Percentiles rank a stretch among this genome's conserved stretches.
These are phyloP conservation scores for Cryptoblepharus egeriae DNA, from an alignment of 2,797 vertebrate genomes.

Conservation along the genomic window DNA sequence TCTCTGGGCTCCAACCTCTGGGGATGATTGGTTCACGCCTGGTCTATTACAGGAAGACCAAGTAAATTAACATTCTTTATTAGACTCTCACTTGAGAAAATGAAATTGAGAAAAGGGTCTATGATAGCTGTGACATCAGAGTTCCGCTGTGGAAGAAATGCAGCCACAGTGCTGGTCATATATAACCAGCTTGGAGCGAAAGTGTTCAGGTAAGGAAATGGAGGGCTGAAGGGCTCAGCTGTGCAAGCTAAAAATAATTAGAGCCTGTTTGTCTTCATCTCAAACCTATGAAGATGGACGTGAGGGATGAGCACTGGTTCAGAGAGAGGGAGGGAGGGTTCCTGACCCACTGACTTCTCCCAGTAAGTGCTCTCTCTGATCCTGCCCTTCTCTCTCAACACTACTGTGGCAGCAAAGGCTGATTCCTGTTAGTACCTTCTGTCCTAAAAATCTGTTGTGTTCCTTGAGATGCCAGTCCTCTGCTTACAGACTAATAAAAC, in stretches of 20 bases:
- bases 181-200: constrained; percentile 42
- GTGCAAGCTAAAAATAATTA: constrained; percentile 61
- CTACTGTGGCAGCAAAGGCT: neutral
- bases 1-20: neutral
- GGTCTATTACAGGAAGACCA: neutral
- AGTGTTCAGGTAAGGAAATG: constrained; percentile 63
- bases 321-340: constrained; percentile 25
- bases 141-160: constrained; percentile 39
- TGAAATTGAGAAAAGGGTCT: constrained; percentile 15
- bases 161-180: constrained; percentile 27
- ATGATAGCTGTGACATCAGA: constrained; percentile 32
- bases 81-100: neutral
- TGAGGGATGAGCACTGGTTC: constrained; percentile 41
- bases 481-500: neutral
- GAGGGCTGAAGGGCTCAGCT: constrained; percentile 62
- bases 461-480: neutral
- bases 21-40: constrained; percentile 4
- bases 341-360: neutral
- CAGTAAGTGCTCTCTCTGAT: constrained; percentile 8
- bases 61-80: constrained; percentile 54
- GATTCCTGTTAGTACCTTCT: neutral
- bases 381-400: constrained; percentile 7
- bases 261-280: constrained; percentile 62
- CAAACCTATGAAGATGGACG: constrained; percentile 65
- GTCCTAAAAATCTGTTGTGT: neutral